These are phyloP conservation scores for Alauda arvensis DNA, from an alignment of 2,797 vertebrate species.

Conservation along the genomic window DNA sequence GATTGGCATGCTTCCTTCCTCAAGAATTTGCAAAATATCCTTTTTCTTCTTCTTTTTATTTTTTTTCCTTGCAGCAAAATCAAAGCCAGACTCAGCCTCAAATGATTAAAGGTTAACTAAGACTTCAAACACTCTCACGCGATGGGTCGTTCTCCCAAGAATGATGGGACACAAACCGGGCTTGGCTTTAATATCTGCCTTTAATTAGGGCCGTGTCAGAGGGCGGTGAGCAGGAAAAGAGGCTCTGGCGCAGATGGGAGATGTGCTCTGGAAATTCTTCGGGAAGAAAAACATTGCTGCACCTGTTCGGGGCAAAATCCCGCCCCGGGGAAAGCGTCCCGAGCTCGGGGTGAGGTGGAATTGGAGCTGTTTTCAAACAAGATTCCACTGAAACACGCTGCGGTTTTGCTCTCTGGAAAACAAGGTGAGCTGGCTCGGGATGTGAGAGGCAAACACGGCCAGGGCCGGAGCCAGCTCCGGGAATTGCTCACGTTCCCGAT, in stretches of 20 bases:
- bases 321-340: not conserved
- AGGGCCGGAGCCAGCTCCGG: not conserved
- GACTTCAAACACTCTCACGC: conserved; percentile 29
- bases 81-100: conserved; percentile 23
- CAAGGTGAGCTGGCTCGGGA: conserved; percentile 10
- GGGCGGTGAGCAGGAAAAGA: not conserved
- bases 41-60: not conserved
- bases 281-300: conserved; percentile 11
- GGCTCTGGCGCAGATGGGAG: conserved; percentile 26
- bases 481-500: not conserved
- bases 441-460: not conserved
- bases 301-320: conserved; percentile 25
- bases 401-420: conserved; percentile 14
- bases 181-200: not conserved
- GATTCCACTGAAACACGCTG: not conserved
- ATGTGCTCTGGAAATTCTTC: not conserved
- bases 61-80: not conserved
- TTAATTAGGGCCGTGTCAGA: not conserved
- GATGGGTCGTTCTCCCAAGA: not conserved
- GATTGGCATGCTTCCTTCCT: not conserved
- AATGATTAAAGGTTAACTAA: conserved; percentile 49
- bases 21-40: not conserved
- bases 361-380: conserved; percentile 29
- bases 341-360: conserved; percentile 11
- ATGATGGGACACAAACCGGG: not conserved